A percentile compares a stretch with the other conserved stretches of the same genome.
These are phyloP conservation scores for Eueides isabella DNA, from an alignment of 1,140 invertebrate species.

Conservation along the genomic window DNA sequence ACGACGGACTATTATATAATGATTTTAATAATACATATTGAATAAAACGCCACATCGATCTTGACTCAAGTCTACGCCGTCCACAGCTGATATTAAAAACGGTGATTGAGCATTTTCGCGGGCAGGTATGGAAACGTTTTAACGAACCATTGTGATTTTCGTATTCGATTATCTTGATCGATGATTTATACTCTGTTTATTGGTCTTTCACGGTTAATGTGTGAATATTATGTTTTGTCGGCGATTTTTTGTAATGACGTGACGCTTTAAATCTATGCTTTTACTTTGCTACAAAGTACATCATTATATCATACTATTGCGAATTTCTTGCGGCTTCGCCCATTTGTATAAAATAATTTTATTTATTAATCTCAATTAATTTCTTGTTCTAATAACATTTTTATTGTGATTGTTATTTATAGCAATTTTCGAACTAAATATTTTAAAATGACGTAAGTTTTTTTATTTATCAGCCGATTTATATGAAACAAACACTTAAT, in stretches of 20 bases:
- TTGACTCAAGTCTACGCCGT: constrained; percentile 31
- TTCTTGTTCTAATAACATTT: too few species aligned
- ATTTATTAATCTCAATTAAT: too few species aligned
- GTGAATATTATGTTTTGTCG: constrained; percentile 41
- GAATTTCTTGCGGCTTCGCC: too few species aligned
- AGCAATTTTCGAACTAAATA: too few species aligned
- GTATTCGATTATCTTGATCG: constrained; percentile 74
- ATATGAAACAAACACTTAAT: too few species aligned
- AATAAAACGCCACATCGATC: neutral
- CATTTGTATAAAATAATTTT: too few species aligned
- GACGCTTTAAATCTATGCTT: neutral
- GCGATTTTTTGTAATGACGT: constrained; percentile 20
- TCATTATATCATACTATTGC: too few species aligned
- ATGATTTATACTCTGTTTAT: constrained; percentile 61
- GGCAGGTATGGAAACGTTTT: constrained; percentile 60
- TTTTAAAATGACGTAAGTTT: too few species aligned
- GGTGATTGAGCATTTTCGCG: constrained; percentile 69
- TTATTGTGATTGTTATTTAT: too few species aligned
- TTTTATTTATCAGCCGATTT: too few species aligned
- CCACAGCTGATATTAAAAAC: constrained; percentile 69
- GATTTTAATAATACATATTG: neutral
- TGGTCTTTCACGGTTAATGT: constrained; percentile 60
- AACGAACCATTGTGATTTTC: constrained; percentile 77
- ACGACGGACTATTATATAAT: neutral
- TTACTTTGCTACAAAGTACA: neutral